These are phyloP conservation scores for Thamnophis elegans DNA, from an alignment of 2,797 vertebrate species.

Conservation along the genomic window DNA sequence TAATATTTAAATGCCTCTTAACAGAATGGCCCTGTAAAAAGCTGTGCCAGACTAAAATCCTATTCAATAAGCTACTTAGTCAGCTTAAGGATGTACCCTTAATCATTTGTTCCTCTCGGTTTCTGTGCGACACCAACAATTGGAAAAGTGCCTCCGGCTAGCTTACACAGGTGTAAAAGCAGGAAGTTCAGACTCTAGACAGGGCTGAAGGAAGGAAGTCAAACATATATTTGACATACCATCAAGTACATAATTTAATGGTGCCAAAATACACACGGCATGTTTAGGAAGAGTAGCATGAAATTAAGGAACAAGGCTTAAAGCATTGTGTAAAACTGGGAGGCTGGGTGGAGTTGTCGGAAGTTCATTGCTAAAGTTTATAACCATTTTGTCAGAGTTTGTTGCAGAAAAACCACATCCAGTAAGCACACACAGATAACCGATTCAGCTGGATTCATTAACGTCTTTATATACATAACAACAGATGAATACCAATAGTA, in stretches of 20 bases:
- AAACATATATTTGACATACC: neutral
- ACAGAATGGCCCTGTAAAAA: neutral
- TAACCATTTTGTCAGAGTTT: neutral
- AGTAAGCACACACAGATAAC: no score
- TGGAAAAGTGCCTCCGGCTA: neutral
- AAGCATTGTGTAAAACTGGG: neutral
- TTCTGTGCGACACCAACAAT: neutral
- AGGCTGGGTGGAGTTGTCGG: neutral
- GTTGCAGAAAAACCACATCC: no score
- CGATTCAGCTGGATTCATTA: no score
- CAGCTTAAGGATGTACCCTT: neutral
- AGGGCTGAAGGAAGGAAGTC: neutral
- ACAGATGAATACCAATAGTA: no score
- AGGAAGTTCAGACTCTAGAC: neutral
- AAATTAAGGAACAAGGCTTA: neutral
- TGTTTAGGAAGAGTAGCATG: neutral
- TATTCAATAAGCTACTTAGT: neutral
- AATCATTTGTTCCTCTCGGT: neutral
- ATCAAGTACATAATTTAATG: neutral
- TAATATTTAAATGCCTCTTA: neutral
- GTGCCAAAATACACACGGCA: neutral
- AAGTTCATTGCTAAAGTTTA: neutral
- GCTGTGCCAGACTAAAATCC: neutral
- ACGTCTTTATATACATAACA: no score
- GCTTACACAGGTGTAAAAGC: neutral